Base-by-base conservation (phyloP, 2,797 vertebrate genomes). In the Parauchenoglanis punctatus region DNA sequence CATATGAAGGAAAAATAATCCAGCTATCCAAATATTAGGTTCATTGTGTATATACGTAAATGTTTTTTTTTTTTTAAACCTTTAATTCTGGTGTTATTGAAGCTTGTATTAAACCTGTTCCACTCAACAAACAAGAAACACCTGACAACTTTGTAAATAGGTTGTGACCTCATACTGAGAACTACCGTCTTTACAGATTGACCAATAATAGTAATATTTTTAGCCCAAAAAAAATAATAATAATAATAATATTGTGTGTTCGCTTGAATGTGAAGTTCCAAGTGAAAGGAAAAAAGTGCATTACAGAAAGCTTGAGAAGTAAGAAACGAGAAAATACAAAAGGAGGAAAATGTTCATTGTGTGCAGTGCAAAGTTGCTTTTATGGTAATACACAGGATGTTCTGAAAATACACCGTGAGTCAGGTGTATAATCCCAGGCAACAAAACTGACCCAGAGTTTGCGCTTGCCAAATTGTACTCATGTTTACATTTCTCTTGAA, bases 371-470 rank as follows among this genome's bases (percentile, higher is more conserved):
- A 83, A 52, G 54, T 59, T 65, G 67, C 67, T 52, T 75, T 85
- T 46, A 46, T 85, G 35, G 52, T 73, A 84, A 84, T 59, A 72
- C 54, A 84, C 68, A 85, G 68, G 68, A 73, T 85, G 84, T 85
- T 85, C 84, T 61, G 81, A 70, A 83, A 70, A 83, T 83, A 83
- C 65, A 68, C 18, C 18, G 28, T 56, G 81, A 70, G 84, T 84
- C 81, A 84, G 81, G 81, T 87, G 86, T 18, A 58, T 84, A n/a
- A 84, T 59, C 82, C 52, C 46, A 56, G 49, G 46, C 28, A 83
- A 54, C 59, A 65, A 65, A 46, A 82, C 25, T 46, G 59, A 63
- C 40, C 40, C 63, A 23, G 58, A 4, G 12, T 46, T n/a, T 28
- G 12, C 12, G 6, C 80, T 46, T 63, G 59, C 58, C 81, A 23